phyloP scores from a whole-genome alignment of 2,113 vertebrate genomes.

The Siniperca knerii region DNA sequence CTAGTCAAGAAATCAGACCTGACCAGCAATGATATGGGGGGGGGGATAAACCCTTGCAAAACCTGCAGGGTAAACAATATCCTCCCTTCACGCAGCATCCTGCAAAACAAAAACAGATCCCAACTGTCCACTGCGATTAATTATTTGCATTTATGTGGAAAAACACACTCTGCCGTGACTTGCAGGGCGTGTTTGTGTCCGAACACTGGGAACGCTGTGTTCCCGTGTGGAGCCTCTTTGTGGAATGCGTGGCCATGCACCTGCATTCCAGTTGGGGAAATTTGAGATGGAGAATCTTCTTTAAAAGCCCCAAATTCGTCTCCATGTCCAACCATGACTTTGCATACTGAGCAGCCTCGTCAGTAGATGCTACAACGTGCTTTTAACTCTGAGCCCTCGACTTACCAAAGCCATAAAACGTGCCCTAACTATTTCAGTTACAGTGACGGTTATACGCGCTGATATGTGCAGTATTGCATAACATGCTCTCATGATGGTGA shows the following conservation, averaged over 20 bases:
- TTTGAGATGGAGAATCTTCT: slow-evolving; percentile 24
- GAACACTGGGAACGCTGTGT: slow-evolving; percentile 72
- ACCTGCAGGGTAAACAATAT: neutral
- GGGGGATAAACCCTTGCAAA: neutral
- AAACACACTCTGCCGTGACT: slow-evolving; percentile 12
- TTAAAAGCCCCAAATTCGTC: slow-evolving; percentile 17
- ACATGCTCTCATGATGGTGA: neutral
- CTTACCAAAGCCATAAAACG: slow-evolving; percentile 42
- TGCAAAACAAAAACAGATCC: neutral
- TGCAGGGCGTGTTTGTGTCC: slow-evolving; percentile 13
- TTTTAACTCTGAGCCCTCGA: neutral
- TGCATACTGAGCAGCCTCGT: slow-evolving; percentile 31
- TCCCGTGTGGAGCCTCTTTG: slow-evolving; percentile 55
- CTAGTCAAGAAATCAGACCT: neutral
- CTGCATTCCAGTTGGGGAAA: slow-evolving; percentile 71
- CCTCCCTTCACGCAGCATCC: neutral
- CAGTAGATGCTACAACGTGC: neutral
- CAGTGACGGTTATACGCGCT: neutral
- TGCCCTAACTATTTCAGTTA: neutral
- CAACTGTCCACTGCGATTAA: slow-evolving; percentile 14
- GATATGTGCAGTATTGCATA: slow-evolving; percentile 37
- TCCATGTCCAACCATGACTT: slow-evolving; percentile 32
- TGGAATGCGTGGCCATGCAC: slow-evolving; percentile 71
- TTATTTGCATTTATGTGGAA: slow-evolving; percentile 50
- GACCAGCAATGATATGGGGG: no score